A percentile compares a stretch with the other conserved stretches of the same genome.
phyloP scores from a whole-genome alignment of 2,113 vertebrate genomes.

The Takifugu bimaculatus region DNA sequence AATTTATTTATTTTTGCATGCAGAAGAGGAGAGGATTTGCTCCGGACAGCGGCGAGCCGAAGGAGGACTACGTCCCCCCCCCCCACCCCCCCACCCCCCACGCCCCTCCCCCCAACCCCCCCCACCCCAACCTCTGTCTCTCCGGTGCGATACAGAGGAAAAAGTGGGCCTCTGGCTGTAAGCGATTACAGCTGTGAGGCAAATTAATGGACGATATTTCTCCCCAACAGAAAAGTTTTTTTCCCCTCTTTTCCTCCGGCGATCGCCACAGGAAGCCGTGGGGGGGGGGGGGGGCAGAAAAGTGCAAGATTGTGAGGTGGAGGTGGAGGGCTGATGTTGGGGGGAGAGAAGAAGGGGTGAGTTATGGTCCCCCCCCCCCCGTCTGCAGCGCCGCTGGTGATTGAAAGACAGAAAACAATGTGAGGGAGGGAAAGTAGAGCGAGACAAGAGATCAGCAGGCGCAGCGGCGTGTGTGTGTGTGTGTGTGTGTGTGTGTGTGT shows the following conservation, averaged over 20 bases:
- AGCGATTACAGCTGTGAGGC: constrained; percentile 78
- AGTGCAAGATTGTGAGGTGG: constrained; percentile 37
- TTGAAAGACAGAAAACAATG: constrained; percentile 57
- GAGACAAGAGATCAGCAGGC: constrained; percentile 53
- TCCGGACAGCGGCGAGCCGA: constrained; percentile 45
- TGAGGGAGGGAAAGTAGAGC: constrained; percentile 53
- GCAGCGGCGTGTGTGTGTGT: constrained; percentile 28
- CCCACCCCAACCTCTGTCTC: constrained; percentile 16
- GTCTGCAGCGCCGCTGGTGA: constrained; percentile 57
- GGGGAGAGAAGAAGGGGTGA: not conserved
- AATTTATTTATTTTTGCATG: constrained; percentile 16
- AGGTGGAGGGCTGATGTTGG: constrained; percentile 50
- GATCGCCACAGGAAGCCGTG: constrained; percentile 36
- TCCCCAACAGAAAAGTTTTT: constrained; percentile 13
- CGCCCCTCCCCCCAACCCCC: not conserved
- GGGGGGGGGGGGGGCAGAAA: constrained; percentile 26
- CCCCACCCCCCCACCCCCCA: constrained; percentile 3
- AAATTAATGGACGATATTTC: constrained; percentile 77
- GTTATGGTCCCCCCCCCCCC: constrained; percentile 38
- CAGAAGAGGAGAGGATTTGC: constrained; percentile 51
- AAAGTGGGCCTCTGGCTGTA: constrained; percentile 72
- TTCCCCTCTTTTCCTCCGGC: constrained; percentile 28
- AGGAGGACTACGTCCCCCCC: constrained; percentile 53
- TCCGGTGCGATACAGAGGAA: constrained; percentile 60
- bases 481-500: constrained; percentile 6